These are phyloP conservation scores for Hydropsyche betteni DNA, from an alignment of 2,888 invertebrate genomes.

Conservation along the genomic window DNA sequence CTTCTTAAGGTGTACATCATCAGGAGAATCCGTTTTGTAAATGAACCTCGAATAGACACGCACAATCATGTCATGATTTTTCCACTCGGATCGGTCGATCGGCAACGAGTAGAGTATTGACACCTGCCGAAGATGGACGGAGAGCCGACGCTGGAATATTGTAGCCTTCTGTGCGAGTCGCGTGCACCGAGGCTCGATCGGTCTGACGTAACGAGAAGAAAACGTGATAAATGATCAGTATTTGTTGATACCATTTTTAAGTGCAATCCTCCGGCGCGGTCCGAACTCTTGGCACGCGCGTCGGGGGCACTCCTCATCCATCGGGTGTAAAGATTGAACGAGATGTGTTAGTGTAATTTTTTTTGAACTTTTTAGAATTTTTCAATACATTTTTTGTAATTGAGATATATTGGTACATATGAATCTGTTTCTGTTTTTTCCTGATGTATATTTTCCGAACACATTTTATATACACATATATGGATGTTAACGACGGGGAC, in stretches of 20 bases:
- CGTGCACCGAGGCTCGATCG: background rate
- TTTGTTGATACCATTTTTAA: constrained; percentile 39
- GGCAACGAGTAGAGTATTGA: too few species aligned
- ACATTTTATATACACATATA: background rate
- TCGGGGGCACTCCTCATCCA: constrained; percentile 8
- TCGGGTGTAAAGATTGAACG: constrained; percentile 27
- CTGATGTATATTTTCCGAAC: background rate
- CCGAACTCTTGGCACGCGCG: background rate
- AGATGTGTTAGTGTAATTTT: constrained; percentile 38
- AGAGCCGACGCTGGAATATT: background rate
- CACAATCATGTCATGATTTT: constrained; percentile 20
- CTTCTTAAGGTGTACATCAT: constrained; percentile 34
- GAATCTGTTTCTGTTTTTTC: constrained; percentile 35
- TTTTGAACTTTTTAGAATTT: constrained; percentile 31
- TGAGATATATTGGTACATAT: constrained; percentile 29
- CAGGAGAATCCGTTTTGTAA: constrained; percentile 22
- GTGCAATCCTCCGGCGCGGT: constrained; percentile 34
- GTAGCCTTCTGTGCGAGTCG: too few species aligned
- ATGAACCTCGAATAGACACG: constrained; percentile 1
- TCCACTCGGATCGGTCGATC: background rate
- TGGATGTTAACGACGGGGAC: background rate
- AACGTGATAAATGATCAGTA: constrained; percentile 38
- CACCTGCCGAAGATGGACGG: background rate
- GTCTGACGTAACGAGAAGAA: background rate
- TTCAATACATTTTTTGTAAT: constrained; percentile 38